phyloP scores from a whole-genome alignment of 2,797 vertebrate species.

The Thaleichthys pacificus region DNA sequence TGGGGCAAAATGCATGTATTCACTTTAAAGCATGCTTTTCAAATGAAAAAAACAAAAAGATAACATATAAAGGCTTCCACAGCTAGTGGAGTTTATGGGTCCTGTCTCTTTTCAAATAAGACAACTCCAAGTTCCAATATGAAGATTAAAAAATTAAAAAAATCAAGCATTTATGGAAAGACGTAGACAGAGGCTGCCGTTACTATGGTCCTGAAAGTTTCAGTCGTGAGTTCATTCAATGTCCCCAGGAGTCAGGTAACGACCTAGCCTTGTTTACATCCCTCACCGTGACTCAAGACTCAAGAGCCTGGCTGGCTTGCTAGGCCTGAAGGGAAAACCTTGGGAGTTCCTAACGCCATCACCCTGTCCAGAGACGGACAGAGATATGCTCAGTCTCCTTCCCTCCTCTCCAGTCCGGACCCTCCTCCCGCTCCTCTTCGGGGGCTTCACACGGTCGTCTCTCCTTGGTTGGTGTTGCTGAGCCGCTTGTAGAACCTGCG shows the following conservation, averaged over 20 bases:
- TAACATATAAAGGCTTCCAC: conserved; percentile 10
- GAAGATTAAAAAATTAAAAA: conserved; percentile 3
- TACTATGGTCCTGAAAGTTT: conserved; percentile 5
- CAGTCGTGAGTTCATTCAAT: background rate
- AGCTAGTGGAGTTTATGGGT: conserved; percentile 1
- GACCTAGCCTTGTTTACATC: conserved; percentile 5
- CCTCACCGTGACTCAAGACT: conserved; percentile 6
- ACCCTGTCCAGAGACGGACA: background rate
- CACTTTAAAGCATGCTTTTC: conserved; percentile 24
- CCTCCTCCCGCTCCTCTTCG: conserved; percentile 3
- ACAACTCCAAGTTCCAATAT: conserved; percentile 8
- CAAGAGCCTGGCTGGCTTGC: conserved; percentile 10
- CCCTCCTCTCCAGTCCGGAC: background rate
- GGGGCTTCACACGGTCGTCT: conserved; percentile 78
- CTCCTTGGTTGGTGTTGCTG: conserved; percentile 80
- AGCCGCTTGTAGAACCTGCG: conserved; percentile 85
- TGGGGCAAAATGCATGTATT: conserved; percentile 8
- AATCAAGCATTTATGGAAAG: background rate
- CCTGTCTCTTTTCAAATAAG: background rate
- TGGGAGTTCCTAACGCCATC: background rate
- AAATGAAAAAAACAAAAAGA: background rate
- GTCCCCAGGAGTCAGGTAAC: conserved; percentile 4
- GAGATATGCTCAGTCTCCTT: background rate
- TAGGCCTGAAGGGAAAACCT: conserved; percentile 8
- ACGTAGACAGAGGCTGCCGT: background rate